Conservation (phyloP, 2,113 vertebrate genomes). For the Toxostoma redivivum region DNA sequence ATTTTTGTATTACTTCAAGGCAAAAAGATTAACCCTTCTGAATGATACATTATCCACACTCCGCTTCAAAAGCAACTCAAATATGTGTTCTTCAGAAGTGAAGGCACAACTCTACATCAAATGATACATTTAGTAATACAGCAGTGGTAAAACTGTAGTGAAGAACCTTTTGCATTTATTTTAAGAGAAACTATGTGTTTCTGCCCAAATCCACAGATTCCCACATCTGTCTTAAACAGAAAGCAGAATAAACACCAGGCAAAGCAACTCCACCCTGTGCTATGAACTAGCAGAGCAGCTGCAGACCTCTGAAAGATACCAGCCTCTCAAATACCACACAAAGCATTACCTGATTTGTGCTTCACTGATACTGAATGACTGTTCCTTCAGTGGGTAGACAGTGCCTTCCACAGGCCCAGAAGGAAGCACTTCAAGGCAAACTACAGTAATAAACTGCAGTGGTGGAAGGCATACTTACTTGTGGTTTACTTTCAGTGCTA, state of each 20-base stretch:
- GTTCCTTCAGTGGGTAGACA: neutral
- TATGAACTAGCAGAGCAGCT: neutral
- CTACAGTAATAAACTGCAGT: neutral
- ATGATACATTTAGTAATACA: neutral
- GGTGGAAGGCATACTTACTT: neutral
- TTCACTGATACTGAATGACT: neutral
- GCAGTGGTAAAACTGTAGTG: neutral
- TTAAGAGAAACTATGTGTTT: neutral
- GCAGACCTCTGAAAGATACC: neutral
- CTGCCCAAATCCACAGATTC: neutral
- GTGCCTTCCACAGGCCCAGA: neutral
- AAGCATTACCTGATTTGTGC: neutral
- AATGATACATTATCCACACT: neutral
- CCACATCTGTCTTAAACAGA: neutral
- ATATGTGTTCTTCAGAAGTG: neutral
- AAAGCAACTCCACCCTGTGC: neutral
- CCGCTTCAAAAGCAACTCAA: neutral
- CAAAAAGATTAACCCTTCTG: neutral
- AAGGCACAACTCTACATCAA: neutral
- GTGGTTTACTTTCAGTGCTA: neutral
- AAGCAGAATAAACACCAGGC: neutral
- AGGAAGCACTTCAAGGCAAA: neutral
- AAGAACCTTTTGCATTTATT: neutral
- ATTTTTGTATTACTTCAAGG: neutral
- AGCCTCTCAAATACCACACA: neutral